phyloP scores from a whole-genome alignment of 2,113 vertebrate species.

The Meleagris gallopavo region DNA sequence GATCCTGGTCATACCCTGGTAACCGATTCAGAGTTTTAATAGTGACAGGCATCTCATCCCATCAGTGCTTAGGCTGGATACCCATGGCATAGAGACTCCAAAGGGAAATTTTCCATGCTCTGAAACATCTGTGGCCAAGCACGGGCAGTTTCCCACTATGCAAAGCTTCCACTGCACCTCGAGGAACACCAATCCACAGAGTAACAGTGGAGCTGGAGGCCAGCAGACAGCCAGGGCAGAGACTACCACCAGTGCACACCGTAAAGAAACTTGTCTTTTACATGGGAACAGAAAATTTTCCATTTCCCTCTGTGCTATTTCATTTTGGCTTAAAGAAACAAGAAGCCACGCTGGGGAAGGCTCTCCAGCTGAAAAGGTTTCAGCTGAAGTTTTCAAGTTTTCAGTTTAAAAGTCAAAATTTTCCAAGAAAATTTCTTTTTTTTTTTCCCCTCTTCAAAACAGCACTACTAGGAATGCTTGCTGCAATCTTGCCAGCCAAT shows the following conservation, averaged over 20 bases:
- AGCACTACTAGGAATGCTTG: slow-evolving; percentile 2
- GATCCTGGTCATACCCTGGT: neutral
- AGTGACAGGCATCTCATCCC: neutral
- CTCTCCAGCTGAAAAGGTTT: neutral
- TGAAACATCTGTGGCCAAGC: neutral
- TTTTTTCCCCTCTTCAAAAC: neutral
- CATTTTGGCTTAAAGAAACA: slow-evolving; percentile 20
- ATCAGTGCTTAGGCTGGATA: neutral
- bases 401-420: slow-evolving; percentile 33
- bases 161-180: neutral
- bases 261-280: neutral
- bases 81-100: neutral
- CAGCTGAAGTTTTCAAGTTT: slow-evolving; percentile 38
- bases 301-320: neutral
- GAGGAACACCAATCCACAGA: neutral
- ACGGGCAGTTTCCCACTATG: neutral
- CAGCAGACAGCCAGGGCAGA: neutral
- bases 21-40: neutral
- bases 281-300: slow-evolving; percentile 27
- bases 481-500: neutral
- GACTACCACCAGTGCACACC: neutral
- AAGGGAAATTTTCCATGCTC: neutral
- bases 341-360: neutral
- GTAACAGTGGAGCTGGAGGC: neutral
- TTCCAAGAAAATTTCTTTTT: neutral